These are phyloP conservation scores for Drosophila subsilvestris DNA, from an alignment of 2,888 invertebrate genomes.

Conservation along the genomic window DNA sequence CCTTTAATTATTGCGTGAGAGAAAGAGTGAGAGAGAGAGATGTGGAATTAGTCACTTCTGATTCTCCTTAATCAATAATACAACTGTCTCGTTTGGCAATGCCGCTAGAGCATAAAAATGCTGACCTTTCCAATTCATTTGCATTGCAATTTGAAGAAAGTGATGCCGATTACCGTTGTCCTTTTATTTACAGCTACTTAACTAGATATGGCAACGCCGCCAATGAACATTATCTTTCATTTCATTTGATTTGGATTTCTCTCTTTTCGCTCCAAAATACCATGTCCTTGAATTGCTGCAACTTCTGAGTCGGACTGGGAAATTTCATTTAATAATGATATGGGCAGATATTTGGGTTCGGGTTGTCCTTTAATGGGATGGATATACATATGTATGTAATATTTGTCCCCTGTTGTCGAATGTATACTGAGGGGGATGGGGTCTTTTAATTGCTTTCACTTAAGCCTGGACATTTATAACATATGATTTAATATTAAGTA, in stretches of 20 bases:
- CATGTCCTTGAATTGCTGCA: neutral
- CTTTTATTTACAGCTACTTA: neutral
- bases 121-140: slow-evolving; percentile 1
- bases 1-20: slow-evolving; percentile 6
- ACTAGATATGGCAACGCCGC: neutral
- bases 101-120: neutral
- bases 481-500: no score
- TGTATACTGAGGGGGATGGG: no score
- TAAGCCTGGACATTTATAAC: no score
- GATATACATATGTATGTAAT: no score
- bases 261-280: neutral
- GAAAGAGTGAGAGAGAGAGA: neutral
- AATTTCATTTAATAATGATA: no score
- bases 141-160: neutral
- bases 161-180: neutral
- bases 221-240: neutral
- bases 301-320: neutral
- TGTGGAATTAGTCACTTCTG: slow-evolving; percentile 18
- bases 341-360: no score
- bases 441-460: neutral
- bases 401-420: no score
- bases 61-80: slow-evolving; percentile 1
- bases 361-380: neutral
- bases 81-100: neutral
- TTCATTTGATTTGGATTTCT: neutral